These are phyloP conservation scores for Callopanchax toddi DNA, from an alignment of 2,113 vertebrate species.

Conservation along the genomic window DNA sequence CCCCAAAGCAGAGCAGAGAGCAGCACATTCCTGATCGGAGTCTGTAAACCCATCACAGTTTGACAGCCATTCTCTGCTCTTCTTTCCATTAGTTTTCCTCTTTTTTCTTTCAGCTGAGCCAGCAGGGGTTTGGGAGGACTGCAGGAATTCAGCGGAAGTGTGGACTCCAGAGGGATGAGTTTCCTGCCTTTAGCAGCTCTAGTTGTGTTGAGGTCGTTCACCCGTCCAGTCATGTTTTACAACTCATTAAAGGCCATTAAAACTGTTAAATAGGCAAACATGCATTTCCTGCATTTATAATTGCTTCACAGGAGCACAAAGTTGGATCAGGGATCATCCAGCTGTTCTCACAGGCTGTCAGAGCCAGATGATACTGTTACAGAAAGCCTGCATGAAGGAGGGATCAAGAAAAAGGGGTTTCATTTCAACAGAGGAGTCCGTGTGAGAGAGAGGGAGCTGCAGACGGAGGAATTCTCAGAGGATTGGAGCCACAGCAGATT, in stretches of 20 bases:
- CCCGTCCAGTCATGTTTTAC: too few species aligned
- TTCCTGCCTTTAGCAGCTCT: not conserved
- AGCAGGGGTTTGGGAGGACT: not conserved
- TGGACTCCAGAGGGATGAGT: not conserved
- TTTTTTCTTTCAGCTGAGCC: not conserved
- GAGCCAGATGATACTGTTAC: constrained; percentile 1
- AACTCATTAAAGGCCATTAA: not conserved
- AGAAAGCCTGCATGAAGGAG: constrained; percentile 12
- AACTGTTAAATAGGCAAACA: not conserved
- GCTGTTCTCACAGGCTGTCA: not conserved
- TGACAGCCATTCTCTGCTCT: too few species aligned
- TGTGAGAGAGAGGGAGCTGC: not conserved
- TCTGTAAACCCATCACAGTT: not conserved
- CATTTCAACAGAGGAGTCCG: too few species aligned
- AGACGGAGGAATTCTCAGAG: constrained; percentile 32
- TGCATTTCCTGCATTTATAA: not conserved
- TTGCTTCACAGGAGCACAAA: not conserved
- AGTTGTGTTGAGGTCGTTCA: not conserved
- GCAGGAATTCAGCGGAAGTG: not conserved
- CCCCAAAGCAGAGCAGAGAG: too few species aligned
- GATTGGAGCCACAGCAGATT: constrained; percentile 41
- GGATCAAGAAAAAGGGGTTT: constrained; percentile 8
- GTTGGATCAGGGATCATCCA: not conserved
- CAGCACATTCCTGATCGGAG: not conserved
- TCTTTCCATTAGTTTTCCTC: too few species aligned